Base-by-base conservation (phyloP, 1,140 invertebrate species). In the Antheraea pernyi region DNA sequence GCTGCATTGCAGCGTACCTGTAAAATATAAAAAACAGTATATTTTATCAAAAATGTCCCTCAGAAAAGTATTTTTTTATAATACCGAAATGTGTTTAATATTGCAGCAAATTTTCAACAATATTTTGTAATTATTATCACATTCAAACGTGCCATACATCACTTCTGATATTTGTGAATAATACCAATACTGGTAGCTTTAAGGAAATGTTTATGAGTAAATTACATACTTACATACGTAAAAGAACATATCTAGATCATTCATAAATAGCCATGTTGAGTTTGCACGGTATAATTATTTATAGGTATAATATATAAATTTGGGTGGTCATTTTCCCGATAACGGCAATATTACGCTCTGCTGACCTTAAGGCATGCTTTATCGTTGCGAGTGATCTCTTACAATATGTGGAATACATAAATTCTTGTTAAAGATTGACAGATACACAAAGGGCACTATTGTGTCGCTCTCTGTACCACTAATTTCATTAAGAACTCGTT, bases 361-460 rank as follows among this genome's bases (percentile, higher is more conserved):
- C 46, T 53, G 46, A 53, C 46, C 10, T 53, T 53, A 53, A 53
- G 16, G 46, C 46, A 16, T n/a, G 30, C 7, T 3, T 63, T 63
- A 63, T 63, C 61, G 16, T n/a, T n/a, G 9, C 19, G 6, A 10
- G 61, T 63, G 36, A 63, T 63, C 61, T 63, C 61, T 36, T 4
- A 30, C 19, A 63, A 37, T 63, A 63, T 36, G 9, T 53, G 46
- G 46, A 53, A 63, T 22, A 61, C 59, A 63, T 63, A 19, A 63
- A 63, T 63, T 63, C 30, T 61, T 22, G 59, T 63, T 36, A 37
- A 53, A 63, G 61, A 63, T 63, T 63, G 61, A 63, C 37, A 37
- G 61, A 63, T 63, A 63, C 13, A 60, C 19, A 30, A 63, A 63
- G 30, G 61, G 61, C 59, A 61, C 61, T 63, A 63, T 37, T 63